Conservation (phyloP, 92 coral and sea anemone species). For the Porites rus region DNA sequence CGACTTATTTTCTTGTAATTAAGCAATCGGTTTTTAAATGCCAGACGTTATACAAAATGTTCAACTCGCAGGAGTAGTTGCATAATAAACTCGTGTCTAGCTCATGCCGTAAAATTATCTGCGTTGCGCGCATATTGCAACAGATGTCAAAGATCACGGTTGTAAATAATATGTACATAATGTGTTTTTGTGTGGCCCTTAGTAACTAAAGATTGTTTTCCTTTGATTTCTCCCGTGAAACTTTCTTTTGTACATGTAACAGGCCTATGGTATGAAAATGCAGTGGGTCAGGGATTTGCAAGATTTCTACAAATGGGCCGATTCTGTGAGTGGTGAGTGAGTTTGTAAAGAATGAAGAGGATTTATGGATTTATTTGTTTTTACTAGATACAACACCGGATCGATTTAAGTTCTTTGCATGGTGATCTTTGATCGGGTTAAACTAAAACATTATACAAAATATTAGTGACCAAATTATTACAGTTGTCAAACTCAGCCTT, state of each 20-base stretch:
- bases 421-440: not conserved
- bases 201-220: slow-evolving; percentile 8
- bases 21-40: too few relatives aligned
- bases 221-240: not conserved
- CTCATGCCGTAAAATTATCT: too few relatives aligned
- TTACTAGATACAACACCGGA: not conserved
- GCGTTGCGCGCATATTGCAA: not conserved
- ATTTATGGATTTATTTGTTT: not conserved
- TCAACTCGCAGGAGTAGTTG: too few relatives aligned
- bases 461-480: too few relatives aligned
- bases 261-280: not conserved
- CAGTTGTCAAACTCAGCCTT: not conserved
- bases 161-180: too few relatives aligned
- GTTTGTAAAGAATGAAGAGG: not conserved
- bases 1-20: too few relatives aligned
- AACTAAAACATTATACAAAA: not conserved
- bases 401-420: not conserved
- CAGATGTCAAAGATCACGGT: not conserved
- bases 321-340: slow-evolving; percentile 61
- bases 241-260: not conserved
- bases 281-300: slow-evolving; percentile 59
- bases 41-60: too few relatives aligned
- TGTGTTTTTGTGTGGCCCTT: not conserved
- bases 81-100: too few relatives aligned
- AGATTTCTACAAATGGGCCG: slow-evolving; percentile 63